phyloP scores from a whole-genome alignment of 2,797 vertebrate genomes.

The Microchirus variegatus region DNA sequence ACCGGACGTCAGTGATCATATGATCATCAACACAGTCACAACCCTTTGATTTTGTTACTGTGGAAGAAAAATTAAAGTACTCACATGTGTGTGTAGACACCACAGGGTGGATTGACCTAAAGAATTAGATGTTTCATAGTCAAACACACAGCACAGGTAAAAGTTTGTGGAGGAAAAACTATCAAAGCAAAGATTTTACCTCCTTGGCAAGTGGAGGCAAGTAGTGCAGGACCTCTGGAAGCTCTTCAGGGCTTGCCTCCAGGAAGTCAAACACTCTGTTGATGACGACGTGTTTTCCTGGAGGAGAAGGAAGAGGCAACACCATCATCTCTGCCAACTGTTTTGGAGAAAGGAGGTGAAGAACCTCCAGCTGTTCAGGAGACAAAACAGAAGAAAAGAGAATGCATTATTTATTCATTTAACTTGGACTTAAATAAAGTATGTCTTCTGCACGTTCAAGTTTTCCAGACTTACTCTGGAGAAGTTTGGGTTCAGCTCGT shows the following conservation, averaged over 20 bases:
- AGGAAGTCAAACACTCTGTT: constrained; percentile 71
- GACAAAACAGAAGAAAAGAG: neutral
- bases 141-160: neutral
- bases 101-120: constrained; percentile 55
- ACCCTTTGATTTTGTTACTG: too few relatives aligned
- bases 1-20: too few relatives aligned
- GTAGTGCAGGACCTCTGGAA: constrained; percentile 41
- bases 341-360: constrained; percentile 52
- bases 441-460: neutral
- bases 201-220: constrained; percentile 7
- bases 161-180: neutral
- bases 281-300: constrained; percentile 58
- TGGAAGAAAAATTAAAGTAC: too few relatives aligned
- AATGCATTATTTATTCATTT: too few relatives aligned
- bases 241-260: constrained; percentile 21
- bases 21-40: too few relatives aligned
- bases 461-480: constrained; percentile 68
- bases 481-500: constrained; percentile 71
- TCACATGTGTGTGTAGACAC: constrained; percentile 64
- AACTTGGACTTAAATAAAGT: neutral
- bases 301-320: constrained; percentile 52
- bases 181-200: constrained; percentile 31
- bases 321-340: constrained; percentile 71
- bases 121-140: neutral
- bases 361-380: constrained; percentile 64